Conservation (phyloP, 2,888 invertebrate species). For the Mythimna pallens region DNA sequence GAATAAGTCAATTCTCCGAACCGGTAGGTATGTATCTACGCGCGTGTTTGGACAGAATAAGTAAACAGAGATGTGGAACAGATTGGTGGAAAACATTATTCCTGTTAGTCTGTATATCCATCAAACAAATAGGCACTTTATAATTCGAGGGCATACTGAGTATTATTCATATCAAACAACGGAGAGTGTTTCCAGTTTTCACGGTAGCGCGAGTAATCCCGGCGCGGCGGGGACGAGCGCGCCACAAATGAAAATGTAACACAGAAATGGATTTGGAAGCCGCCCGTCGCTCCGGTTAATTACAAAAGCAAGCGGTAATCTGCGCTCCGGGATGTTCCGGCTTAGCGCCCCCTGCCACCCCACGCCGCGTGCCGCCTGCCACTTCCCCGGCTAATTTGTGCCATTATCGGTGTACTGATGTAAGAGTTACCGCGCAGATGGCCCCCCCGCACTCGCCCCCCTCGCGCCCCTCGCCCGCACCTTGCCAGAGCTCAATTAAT, state of each 20-base stretch:
- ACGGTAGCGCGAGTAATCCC: conserved; percentile 83
- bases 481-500: conserved; percentile 89
- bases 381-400: conserved; percentile 90
- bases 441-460: conserved; percentile 72
- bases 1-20: conserved; percentile 87
- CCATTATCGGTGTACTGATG: conserved; percentile 91
- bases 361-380: conserved; percentile 78
- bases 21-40: conserved; percentile 78
- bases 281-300: conserved; percentile 91
- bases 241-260: conserved; percentile 91
- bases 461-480: conserved; percentile 68
- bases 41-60: conserved; percentile 80
- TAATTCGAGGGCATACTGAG: conserved; percentile 68
- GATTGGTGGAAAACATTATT: conserved; percentile 73
- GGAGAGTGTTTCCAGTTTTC: conserved; percentile 79
- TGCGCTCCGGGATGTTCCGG: conserved; percentile 91
- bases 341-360: conserved; percentile 86
- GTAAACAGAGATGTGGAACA: conserved; percentile 76
- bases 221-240: conserved; percentile 80
- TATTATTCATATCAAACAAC: conserved; percentile 78
- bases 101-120: conserved; percentile 60
- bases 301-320: conserved; percentile 91
- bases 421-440: conserved; percentile 90
- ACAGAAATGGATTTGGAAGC: conserved; percentile 91
- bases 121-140: conserved; percentile 66